Evolutionary conservation across 1,140 invertebrate species (phyloP), one percentile per base, ranked within the genome.

Genomic region (Tigriopus japonicus): DNA sequence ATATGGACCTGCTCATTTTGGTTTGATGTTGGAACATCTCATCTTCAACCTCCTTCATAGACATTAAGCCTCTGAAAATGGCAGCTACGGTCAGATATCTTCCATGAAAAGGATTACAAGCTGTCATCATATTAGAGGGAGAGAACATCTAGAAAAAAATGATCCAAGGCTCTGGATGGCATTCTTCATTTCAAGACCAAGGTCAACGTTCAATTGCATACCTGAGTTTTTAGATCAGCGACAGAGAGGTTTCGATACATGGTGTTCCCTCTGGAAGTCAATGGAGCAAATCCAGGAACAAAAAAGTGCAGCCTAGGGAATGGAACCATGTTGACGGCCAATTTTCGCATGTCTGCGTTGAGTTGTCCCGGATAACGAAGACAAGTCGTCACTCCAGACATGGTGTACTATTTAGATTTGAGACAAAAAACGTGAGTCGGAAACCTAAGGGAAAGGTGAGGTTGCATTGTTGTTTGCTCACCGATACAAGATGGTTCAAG

Each of bases 1-100:
- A n/a, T n/a, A n/a, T n/a, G n/a, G n/a, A 91, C 66, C 81, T 83
- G 71, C 83, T 86, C 72, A 91, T 92, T 73, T 92, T 93, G 73
- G 87, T 90, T 69, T 92, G 88, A 60, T 87, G 78, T 64, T 84
- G 85, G 58, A 85, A 67, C 73, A 76, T 76, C 64, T 76, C 71
- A 62, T 72, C 71, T 52, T 74, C 73, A 6, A 77, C 74, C 66
- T 79, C 77, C 67, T 77, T 78, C 77, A 79, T 80, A 19, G 77
- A 79, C 74, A 81, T 77, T 15, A 75, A 56, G 17, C 64, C 63
- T 21, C 64, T 51, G 69, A 79, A 78, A 65, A 87, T 81, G 1
- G 82, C 81, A 10, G 84, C 84, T 7, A 65, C 63, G 60, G 63
- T 65, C 35, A 84, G 69, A 69, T 79, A 83, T 42, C 79, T 74